Evolutionary conservation across 2,113 vertebrate genomes (phyloP).

Genomic region (Rhea americana): DNA sequence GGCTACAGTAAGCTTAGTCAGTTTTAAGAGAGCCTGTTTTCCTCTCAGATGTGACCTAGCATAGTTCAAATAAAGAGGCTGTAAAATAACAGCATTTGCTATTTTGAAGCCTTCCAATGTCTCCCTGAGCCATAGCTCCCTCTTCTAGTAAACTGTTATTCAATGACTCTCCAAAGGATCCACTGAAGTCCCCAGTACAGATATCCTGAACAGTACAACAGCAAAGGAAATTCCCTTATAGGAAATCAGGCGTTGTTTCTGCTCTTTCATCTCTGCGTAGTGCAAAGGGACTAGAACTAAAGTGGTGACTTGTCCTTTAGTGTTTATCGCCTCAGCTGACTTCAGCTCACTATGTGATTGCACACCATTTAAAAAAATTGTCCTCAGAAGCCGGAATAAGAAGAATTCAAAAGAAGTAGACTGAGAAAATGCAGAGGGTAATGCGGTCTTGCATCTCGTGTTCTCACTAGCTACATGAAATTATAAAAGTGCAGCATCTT

Average conservation of each 20-base stretch:
- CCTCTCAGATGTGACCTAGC: not conserved
- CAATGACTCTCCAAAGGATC: not conserved
- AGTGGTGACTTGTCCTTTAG: not conserved
- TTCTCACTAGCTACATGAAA: not conserved
- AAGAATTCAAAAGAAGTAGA: not conserved
- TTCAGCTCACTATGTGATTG: not conserved
- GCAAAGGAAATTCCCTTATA: accelerated
- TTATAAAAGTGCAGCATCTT: not conserved
- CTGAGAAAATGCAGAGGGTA: not conserved
- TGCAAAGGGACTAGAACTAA: not conserved
- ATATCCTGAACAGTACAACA: not conserved
- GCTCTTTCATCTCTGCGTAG: not conserved
- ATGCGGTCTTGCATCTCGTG: not conserved
- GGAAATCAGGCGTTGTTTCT: not conserved
- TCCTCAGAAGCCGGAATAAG: not conserved
- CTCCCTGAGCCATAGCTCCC: not conserved
- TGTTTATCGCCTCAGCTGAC: not conserved
- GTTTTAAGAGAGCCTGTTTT: not conserved
- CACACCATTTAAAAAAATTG: not conserved
- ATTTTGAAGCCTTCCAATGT: not conserved
- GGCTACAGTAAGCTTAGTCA: not conserved
- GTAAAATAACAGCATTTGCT: not conserved
- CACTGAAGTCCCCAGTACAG: not conserved
- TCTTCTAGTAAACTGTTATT: not conserved
- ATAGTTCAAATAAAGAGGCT: not conserved